Evolutionary conservation across 2,113 vertebrate genomes (phyloP).

Genomic region (Helogale parvula): DNA sequence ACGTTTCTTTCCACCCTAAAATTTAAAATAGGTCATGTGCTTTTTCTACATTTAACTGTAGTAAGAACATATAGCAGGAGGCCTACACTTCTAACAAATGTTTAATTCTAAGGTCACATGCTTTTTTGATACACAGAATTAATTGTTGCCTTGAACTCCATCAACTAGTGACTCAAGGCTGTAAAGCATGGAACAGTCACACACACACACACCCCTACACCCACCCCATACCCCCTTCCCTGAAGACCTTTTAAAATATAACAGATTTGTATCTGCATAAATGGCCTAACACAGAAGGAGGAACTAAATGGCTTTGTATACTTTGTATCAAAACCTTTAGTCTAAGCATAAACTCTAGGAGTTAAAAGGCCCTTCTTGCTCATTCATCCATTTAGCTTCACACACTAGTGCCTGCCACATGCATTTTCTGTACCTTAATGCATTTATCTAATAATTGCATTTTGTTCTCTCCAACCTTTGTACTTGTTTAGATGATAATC

Average conservation of each 20-base stretch:
- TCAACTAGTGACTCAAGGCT: background rate
- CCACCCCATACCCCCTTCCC: background rate
- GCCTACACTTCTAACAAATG: background rate
- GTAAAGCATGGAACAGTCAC: background rate
- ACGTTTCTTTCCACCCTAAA: constrained; percentile 90
- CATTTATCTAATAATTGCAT: constrained; percentile 6
- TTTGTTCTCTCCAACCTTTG: background rate
- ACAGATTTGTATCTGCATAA: constrained; percentile 29
- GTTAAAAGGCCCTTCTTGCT: background rate
- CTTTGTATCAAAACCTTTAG: background rate
- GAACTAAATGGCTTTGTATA: background rate
- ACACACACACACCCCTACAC: background rate
- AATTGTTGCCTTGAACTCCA: background rate
- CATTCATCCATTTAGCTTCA: background rate
- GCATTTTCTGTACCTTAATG: background rate
- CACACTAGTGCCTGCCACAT: background rate
- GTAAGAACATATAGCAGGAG: background rate
- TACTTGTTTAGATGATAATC: background rate
- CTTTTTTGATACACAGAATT: background rate
- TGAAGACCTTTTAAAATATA: constrained; percentile 2
- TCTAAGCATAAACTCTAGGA: background rate
- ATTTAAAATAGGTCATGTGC: background rate
- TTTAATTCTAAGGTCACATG: background rate
- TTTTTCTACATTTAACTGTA: background rate
- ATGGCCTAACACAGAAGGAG: constrained; percentile 15